These are phyloP conservation scores for Orbicella faveolata DNA, from an alignment of 64 coral and sea anemone species.

Conservation along the genomic window DNA sequence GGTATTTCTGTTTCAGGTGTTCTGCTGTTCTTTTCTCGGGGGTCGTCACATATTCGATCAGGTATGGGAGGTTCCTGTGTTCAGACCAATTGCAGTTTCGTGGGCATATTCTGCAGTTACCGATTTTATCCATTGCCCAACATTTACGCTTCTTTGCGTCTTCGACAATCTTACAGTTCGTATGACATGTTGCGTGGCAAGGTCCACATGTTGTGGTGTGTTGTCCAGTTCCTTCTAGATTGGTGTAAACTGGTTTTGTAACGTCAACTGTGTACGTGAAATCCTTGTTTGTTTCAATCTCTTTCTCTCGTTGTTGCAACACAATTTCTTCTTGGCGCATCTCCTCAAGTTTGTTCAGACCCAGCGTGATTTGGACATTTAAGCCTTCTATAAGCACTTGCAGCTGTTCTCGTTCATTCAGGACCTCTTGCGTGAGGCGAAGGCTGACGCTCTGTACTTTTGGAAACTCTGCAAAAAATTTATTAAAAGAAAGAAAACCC, in stretches of 20 bases:
- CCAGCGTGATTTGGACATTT: background rate
- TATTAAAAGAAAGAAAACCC: constrained; percentile 4
- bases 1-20: background rate
- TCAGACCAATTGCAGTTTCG: background rate
- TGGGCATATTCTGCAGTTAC: background rate
- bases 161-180: background rate
- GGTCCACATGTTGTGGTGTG: constrained; percentile 1
- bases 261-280: background rate
- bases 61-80: background rate
- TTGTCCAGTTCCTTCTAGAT: background rate
- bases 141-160: background rate
- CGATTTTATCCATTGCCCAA: background rate
- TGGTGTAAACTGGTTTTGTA: background rate
- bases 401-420: constrained; percentile 37
- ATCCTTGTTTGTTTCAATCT: constrained; percentile 6
- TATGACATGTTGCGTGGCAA: background rate
- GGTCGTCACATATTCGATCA: background rate
- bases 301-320: background rate
- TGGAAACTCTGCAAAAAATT: constrained; percentile 13
- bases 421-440: constrained; percentile 18
- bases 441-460: constrained; percentile 33
- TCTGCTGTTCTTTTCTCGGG: background rate
- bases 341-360: constrained; percentile 17
- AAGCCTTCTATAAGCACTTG: background rate
- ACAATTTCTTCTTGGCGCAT: constrained; percentile 22